Percentiles rank a stretch among this genome's conserved stretches.
These are phyloP conservation scores for Halcyon badia DNA, from an alignment of 2,797 vertebrate species.

Conservation along the genomic window DNA sequence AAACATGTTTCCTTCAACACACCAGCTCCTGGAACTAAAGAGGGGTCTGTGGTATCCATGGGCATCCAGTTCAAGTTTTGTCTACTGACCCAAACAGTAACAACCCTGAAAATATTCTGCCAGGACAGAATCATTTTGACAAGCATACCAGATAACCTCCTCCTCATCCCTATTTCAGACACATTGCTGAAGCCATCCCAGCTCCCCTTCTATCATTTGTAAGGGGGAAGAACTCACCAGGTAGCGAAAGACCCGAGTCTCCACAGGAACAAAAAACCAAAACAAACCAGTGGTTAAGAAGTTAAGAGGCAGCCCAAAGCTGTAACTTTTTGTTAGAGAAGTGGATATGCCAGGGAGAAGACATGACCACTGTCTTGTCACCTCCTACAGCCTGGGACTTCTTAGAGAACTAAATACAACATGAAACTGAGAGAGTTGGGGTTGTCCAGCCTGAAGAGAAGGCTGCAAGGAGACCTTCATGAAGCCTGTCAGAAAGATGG, in stretches of 20 bases:
- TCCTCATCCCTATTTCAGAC: not conserved
- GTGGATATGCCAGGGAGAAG: too few relatives aligned
- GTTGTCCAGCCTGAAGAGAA: not conserved
- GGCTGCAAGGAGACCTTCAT: not conserved
- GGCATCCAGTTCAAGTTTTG: not conserved
- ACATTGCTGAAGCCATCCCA: not conserved
- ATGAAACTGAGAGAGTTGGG: not conserved
- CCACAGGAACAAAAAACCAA: not conserved
- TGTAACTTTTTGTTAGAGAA: too few relatives aligned
- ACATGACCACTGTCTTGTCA: too few relatives aligned
- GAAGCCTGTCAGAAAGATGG: not conserved
- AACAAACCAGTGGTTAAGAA: not conserved
- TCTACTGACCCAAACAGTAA: not conserved
- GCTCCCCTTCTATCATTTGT: not conserved
- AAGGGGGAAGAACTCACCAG: not conserved
- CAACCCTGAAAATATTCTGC: not conserved
- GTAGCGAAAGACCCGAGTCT: not conserved
- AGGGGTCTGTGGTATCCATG: too few relatives aligned
- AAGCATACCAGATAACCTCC: not conserved
- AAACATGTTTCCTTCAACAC: not conserved
- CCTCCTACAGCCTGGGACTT: too few relatives aligned
- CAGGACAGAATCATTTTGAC: not conserved
- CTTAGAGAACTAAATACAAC: too few relatives aligned
- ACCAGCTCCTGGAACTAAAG: not conserved
- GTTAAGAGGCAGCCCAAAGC: not conserved